Base-by-base conservation (phyloP, 2,797 vertebrate species). In the Hoplostethus atlanticus region DNA sequence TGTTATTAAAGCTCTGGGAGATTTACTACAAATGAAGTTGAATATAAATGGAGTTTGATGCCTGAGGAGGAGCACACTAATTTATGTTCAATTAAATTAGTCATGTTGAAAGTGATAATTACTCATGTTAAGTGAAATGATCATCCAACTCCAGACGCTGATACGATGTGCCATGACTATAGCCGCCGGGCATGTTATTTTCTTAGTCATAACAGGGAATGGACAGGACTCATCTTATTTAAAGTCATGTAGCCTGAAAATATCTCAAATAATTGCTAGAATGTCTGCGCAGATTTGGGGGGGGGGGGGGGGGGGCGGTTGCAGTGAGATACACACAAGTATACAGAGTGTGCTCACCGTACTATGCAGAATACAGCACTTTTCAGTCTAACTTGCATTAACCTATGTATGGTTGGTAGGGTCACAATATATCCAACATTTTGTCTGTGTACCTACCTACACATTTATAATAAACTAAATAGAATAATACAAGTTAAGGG, bases 21-120 rank as follows among this genome's bases (percentile, higher is more conserved):
- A 61, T 63, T 71, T 4, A 75, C 46, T 59, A 2, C 50, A 52
- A 68, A 80, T 73, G 53, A 58, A 64, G 71, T 51, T 25, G 64
- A 82, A 73, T 44, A 36, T 30, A 50, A 73, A 69, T 62, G 57
- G 80, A 81, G 64, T 78, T 17, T 61, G 42, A 73, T 46, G 87
- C 91, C 92, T 6, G 76, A 85, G 88, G 90, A 89, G 5, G 55
- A 17, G 61, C 16, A 38, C 15, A 9, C 80, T 87, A 87, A 92
- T 90, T 90, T 87, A 84, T 90, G 84, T 89, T 86, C 79, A 80
- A 88, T 90, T 89, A 88, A 89, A 91, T 91, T 88, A 92, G 86
- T 91, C 83, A 82, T 87, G 89, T 90, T 84, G 81, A 87, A 89
- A 60, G 83, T 68, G 77, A 88, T 90, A 92, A 92, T 91, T 88